phyloP scores from a whole-genome alignment of 2,888 invertebrate genomes.

The Entomobrya proxima region DNA sequence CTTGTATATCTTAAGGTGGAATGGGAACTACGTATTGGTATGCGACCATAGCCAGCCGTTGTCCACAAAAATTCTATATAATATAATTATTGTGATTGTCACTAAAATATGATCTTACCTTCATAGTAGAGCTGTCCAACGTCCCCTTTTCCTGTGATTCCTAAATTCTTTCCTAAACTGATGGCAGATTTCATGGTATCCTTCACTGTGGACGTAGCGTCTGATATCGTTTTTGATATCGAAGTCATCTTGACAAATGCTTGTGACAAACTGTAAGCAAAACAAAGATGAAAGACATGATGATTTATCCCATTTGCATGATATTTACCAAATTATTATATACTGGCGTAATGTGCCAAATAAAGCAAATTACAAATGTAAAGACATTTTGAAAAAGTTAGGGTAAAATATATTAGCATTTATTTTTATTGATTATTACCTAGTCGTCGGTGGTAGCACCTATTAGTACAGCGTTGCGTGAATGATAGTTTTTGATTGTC shows the following conservation, averaged over 20 bases:
- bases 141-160: slow-evolving; percentile 69
- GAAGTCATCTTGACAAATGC: slow-evolving; percentile 22
- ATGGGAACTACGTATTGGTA: slow-evolving; percentile 27
- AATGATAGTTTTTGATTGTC: not conserved
- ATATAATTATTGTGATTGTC: slow-evolving; percentile 2
- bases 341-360: too few relatives aligned
- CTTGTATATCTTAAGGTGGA: too few relatives aligned
- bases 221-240: slow-evolving; percentile 75
- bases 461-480: not conserved
- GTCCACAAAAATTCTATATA: too few relatives aligned
- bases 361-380: too few relatives aligned
- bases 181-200: slow-evolving; percentile 75
- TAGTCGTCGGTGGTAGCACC: not conserved
- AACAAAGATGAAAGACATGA: not conserved
- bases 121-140: slow-evolving; percentile 73
- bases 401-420: too few relatives aligned
- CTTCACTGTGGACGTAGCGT: slow-evolving; percentile 73
- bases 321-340: too few relatives aligned
- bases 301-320: too few relatives aligned
- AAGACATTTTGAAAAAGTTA: too few relatives aligned
- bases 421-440: too few relatives aligned
- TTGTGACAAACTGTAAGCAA: not conserved
- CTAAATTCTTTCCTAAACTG: slow-evolving; percentile 73
- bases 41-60: too few relatives aligned
- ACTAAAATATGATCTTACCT: slow-evolving; percentile 63